phyloP scores from a whole-genome alignment of 2,888 invertebrate genomes.

The Stenolophus ochropezus region DNA sequence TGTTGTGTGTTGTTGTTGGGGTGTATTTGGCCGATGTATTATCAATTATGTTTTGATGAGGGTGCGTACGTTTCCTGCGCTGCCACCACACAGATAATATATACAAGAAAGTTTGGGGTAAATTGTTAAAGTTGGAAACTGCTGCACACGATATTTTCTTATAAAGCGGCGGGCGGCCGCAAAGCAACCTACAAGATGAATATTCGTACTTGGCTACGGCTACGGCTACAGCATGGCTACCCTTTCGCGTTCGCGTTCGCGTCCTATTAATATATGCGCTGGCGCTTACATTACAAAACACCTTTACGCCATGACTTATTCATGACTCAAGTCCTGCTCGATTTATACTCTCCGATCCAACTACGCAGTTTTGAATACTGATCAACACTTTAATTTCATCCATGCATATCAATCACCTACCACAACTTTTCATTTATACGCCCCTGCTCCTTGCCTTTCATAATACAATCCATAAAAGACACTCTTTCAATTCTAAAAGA shows the following conservation, averaged over 20 bases:
- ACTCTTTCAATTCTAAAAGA: no score
- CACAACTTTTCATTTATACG: not conserved
- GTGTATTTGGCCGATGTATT: slow-evolving; percentile 57
- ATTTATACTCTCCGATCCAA: not conserved
- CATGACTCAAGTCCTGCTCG: slow-evolving; percentile 19
- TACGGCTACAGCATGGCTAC: slow-evolving; percentile 6
- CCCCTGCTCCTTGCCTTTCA: no score
- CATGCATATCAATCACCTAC: not conserved
- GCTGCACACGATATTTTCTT: slow-evolving; percentile 56
- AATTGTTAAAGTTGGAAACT: slow-evolving; percentile 59
- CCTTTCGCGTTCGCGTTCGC: not conserved
- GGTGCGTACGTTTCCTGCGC: slow-evolving; percentile 48
- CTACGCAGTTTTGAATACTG: slow-evolving; percentile 3
- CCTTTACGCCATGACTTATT: slow-evolving; percentile 34
- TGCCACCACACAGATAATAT: slow-evolving; percentile 56
- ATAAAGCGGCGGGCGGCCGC: slow-evolving; percentile 42
- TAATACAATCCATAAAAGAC: no score
- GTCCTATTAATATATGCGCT: slow-evolving; percentile 42
- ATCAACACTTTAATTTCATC: slow-evolving; percentile 27
- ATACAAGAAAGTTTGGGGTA: slow-evolving; percentile 58
- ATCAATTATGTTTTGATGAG: slow-evolving; percentile 60
- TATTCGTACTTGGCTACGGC: slow-evolving; percentile 34
- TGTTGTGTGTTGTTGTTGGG: not conserved
- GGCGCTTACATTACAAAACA: slow-evolving; percentile 41
- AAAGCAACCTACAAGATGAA: slow-evolving; percentile 60